Conservation (phyloP, 2,797 vertebrate genomes). For the Lacerta viridis region DNA sequence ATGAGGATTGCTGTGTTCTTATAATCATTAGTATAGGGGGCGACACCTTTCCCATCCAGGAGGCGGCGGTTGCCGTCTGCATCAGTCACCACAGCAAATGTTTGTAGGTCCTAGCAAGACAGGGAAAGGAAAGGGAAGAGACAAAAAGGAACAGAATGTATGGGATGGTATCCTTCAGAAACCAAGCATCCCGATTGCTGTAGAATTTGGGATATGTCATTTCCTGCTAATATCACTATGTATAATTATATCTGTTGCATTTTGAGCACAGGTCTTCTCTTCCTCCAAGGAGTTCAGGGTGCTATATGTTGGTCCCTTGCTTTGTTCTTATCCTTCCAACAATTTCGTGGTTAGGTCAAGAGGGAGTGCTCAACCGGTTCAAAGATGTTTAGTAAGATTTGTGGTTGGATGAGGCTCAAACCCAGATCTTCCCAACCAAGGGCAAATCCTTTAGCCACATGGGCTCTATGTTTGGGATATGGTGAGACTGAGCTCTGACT, state of each 20-base stretch:
- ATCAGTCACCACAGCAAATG: conserved; percentile 68
- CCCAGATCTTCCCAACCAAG: too few species aligned
- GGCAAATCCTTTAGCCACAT: too few species aligned
- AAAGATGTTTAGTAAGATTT: too few species aligned
- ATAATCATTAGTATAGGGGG: conserved; percentile 92
- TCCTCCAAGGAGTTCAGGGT: background rate
- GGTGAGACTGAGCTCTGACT: too few species aligned
- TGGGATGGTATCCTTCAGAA: too few species aligned
- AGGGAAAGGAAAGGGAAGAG: background rate
- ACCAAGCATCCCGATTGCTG: background rate
- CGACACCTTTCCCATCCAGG: conserved; percentile 90
- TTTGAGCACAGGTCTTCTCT: background rate
- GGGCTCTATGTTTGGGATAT: too few species aligned
- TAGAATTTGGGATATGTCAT: background rate
- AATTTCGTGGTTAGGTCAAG: too few species aligned
- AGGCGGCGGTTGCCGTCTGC: conserved; percentile 49
- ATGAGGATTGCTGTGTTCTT: conserved; percentile 90
- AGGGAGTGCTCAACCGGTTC: too few species aligned
- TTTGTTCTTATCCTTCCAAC: too few species aligned
- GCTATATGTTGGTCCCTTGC: too few species aligned
- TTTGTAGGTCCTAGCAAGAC: conserved; percentile 69
- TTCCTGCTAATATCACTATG: background rate
- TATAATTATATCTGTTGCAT: background rate
- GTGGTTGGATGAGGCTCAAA: too few species aligned
- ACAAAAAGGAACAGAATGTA: too few species aligned